Evolutionary conservation across 2,797 vertebrate species (phyloP).

Genomic region (Cichlasoma orientale): DNA sequence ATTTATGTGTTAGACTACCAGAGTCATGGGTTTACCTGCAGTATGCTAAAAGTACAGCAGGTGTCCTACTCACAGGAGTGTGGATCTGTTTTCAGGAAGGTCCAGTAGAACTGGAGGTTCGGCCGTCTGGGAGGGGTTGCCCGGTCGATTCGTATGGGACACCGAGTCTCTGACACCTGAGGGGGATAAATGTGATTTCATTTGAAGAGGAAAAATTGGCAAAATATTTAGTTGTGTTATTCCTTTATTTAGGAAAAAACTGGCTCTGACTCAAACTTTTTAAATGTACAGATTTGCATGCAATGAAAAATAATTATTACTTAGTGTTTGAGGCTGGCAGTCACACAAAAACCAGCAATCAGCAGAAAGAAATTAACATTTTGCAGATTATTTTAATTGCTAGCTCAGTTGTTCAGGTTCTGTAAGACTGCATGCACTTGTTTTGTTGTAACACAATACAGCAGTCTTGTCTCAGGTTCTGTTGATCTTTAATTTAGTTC

Average conservation of each 20-base stretch:
- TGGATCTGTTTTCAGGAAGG: conserved; percentile 88
- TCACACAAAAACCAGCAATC: not conserved
- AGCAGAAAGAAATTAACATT: not conserved
- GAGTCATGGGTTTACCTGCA: not conserved
- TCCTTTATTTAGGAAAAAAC: not conserved
- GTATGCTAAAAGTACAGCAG: not conserved
- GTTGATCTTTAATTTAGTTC: conserved; percentile 12
- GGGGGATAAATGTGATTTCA: not conserved
- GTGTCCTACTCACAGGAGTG: conserved; percentile 82
- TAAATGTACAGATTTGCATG: too few relatives aligned
- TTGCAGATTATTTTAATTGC: not conserved
- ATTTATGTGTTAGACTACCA: not conserved
- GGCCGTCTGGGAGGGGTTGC: conserved; percentile 79
- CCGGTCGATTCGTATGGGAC: conserved; percentile 87
- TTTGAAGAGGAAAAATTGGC: not conserved
- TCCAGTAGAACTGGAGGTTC: conserved; percentile 90
- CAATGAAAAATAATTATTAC: not conserved
- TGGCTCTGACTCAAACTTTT: too few relatives aligned
- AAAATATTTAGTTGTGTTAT: not conserved
- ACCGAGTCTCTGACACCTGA: conserved; percentile 94
- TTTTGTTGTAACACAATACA: not conserved
- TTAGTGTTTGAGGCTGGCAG: not conserved
- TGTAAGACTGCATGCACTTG: not conserved
- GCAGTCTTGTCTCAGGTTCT: not conserved
- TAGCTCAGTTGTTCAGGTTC: not conserved